Percentiles rank a stretch among this genome's conserved stretches.
Conservation (phyloP, 2,113 vertebrate species). For the Columba livia region DNA sequence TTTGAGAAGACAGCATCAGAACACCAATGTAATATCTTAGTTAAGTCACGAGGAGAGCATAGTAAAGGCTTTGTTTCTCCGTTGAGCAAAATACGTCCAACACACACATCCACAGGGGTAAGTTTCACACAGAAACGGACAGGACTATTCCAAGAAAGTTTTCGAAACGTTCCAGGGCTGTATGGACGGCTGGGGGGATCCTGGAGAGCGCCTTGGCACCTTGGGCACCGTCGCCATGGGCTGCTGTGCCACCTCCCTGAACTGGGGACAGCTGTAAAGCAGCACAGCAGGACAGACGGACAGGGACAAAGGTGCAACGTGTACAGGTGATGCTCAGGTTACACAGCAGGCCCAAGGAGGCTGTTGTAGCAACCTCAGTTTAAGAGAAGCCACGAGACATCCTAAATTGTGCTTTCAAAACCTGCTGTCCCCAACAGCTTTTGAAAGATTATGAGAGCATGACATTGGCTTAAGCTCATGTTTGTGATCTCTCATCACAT, state of each 20-base stretch:
- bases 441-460: neutral
- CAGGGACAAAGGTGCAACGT: accelerated
- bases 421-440: neutral
- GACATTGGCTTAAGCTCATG: neutral
- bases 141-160: neutral
- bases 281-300: neutral
- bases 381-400: neutral
- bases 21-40: neutral
- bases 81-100: neutral
- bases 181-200: neutral
- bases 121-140: neutral
- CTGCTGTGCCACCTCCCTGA: neutral
- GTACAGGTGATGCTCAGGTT: neutral
- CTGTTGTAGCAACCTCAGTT: neutral
- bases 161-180: neutral
- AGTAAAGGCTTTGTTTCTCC: neutral
- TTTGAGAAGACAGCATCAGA: neutral
- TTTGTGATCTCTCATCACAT: neutral
- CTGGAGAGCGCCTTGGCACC: neutral
- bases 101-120: neutral
- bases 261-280: neutral
- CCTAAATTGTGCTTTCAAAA: neutral
- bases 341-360: neutral
- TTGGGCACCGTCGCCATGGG: neutral
- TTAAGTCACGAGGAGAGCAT: neutral